phyloP scores from a whole-genome alignment of 2,797 vertebrate genomes.

The Gastrophryne carolinensis region DNA sequence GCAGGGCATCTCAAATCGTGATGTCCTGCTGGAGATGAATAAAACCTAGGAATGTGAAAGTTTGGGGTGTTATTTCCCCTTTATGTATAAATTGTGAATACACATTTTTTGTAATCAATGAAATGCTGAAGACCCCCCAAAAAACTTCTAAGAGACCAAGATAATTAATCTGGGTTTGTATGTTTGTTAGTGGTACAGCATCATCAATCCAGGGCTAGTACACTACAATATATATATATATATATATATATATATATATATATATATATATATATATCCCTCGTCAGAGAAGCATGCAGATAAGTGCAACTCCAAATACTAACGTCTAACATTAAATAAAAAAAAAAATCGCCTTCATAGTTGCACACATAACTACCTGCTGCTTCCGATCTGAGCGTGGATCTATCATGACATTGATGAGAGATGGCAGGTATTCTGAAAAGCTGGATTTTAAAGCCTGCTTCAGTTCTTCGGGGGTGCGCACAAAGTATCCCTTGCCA shows the following conservation, averaged over 20 bases:
- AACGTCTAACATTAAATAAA: neutral
- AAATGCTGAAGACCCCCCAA: too few relatives aligned
- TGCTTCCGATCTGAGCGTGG: constrained; percentile 84
- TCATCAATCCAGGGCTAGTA: neutral
- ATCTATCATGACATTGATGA: constrained; percentile 91
- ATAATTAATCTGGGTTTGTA: too few relatives aligned
- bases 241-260: too few relatives aligned
- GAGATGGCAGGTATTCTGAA: constrained; percentile 76
- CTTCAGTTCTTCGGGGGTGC: constrained; percentile 81
- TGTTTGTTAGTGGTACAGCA: too few relatives aligned
- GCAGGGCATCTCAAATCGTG: too few relatives aligned
- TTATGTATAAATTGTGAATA: too few relatives aligned
- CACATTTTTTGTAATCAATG: too few relatives aligned
- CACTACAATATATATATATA: neutral
- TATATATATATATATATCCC: too few relatives aligned
- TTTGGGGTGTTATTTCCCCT: too few relatives aligned
- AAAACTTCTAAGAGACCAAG: too few relatives aligned
- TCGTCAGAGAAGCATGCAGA: neutral
- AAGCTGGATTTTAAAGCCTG: constrained; percentile 77
- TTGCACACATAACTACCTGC: constrained; percentile 72
- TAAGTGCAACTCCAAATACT: neutral
- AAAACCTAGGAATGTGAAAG: too few relatives aligned
- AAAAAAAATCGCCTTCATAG: neutral
- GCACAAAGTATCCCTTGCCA: constrained; percentile 86
- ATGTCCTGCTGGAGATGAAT: too few relatives aligned